Conservation (phyloP, 2,888 invertebrate species). For the Hecatera dysodea region DNA sequence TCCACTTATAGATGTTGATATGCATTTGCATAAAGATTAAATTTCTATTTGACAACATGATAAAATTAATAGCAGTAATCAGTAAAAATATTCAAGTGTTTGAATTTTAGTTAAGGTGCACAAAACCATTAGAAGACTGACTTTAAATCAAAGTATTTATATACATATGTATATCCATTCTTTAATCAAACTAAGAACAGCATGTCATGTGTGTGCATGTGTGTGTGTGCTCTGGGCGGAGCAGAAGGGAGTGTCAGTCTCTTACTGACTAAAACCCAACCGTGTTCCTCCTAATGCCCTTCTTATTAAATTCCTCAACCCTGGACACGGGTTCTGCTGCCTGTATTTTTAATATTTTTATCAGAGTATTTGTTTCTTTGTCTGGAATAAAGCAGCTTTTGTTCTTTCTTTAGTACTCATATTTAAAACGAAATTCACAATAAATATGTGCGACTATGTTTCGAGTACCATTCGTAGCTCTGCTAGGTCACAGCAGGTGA, state of each 20-base stretch:
- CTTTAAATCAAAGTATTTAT: not conserved
- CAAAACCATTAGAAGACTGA: not conserved
- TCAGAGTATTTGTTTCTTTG: no score
- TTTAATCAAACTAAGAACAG: not conserved
- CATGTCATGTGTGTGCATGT: no score
- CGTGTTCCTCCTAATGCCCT: no score
- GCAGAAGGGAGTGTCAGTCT: no score
- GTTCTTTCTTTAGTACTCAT: not conserved
- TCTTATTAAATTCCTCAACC: no score
- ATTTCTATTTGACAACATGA: conserved; percentile 12
- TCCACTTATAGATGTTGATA: conserved; percentile 42
- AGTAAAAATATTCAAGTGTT: not conserved
- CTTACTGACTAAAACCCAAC: no score
- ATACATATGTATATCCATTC: no score
- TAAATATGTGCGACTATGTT: not conserved
- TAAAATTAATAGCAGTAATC: not conserved
- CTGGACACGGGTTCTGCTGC: no score
- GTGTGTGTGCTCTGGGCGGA: no score
- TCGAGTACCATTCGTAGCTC: conserved; percentile 71
- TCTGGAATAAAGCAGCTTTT: no score
- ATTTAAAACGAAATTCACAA: not conserved
- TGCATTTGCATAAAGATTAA: not conserved
- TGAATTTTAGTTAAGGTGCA: not conserved
- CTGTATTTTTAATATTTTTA: no score
- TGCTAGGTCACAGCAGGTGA: conserved; percentile 80